Evolutionary conservation across 2,888 invertebrate genomes (phyloP).

Genomic region (Plutella xylostella): DNA sequence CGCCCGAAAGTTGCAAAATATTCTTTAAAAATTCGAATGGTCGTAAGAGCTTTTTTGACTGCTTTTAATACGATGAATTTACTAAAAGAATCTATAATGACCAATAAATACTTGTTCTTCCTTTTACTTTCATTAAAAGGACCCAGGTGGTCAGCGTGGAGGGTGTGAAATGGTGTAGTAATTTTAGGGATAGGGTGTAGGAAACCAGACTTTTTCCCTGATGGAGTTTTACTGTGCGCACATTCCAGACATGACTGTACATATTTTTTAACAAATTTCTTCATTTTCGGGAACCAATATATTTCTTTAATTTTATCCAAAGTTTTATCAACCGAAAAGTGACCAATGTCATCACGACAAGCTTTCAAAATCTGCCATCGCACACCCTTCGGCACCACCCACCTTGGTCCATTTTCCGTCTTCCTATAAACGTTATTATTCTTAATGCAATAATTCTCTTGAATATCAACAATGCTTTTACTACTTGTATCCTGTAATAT

Average conservation of each 20-base stretch:
- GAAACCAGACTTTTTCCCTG: constrained; percentile 16
- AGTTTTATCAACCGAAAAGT: constrained; percentile 19
- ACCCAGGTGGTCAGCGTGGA: constrained; percentile 21
- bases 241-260: constrained; percentile 18
- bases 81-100: constrained; percentile 14
- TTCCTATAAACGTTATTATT: neutral
- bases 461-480: too few relatives aligned
- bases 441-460: constrained; percentile 9
- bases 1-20: constrained; percentile 12
- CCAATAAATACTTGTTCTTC: constrained; percentile 15
- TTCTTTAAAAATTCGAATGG: constrained; percentile 8
- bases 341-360: constrained; percentile 19
- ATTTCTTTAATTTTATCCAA: constrained; percentile 14
- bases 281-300: constrained; percentile 23
- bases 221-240: constrained; percentile 17
- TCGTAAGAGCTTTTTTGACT: constrained; percentile 11
- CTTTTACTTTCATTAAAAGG: constrained; percentile 16
- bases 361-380: constrained; percentile 15
- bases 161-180: constrained; percentile 20
- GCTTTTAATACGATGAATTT: constrained; percentile 15
- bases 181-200: constrained; percentile 20
- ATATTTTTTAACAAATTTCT: constrained; percentile 19
- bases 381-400: constrained; percentile 13
- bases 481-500: neutral
- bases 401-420: constrained; percentile 1